Evolutionary conservation across 92 coral and sea anemone species (phyloP).

Genomic region (Epizoanthus illoricatus): DNA sequence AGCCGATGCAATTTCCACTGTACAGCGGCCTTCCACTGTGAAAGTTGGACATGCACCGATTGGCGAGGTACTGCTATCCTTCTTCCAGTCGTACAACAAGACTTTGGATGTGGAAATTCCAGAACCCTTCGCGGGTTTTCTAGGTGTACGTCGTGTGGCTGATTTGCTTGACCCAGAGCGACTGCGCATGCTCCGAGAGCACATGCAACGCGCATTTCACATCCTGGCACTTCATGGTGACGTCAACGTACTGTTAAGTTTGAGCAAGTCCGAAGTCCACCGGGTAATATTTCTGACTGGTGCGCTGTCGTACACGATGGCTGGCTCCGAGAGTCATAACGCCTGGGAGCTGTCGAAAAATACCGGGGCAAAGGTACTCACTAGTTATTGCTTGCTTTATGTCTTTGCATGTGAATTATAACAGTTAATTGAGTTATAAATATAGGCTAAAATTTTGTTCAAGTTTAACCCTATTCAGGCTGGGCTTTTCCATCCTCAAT

Average conservation of each 20-base stretch:
- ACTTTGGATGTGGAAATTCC: constrained; percentile 61
- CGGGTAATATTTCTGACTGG: constrained; percentile 74
- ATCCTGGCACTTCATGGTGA: constrained; percentile 83
- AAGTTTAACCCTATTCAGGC: too few relatives aligned
- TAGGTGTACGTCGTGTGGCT: constrained; percentile 62
- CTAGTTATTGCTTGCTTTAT: neutral
- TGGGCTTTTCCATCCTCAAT: too few relatives aligned
- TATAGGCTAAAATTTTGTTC: too few relatives aligned
- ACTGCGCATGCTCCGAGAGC: constrained; percentile 74
- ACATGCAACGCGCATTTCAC: constrained; percentile 96
- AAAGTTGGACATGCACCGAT: constrained; percentile 53
- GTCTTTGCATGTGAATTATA: too few relatives aligned
- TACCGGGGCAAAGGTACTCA: constrained; percentile 78
- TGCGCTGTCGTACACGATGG: constrained; percentile 69
- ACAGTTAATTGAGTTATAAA: too few relatives aligned
- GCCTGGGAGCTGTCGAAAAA: constrained; percentile 71
- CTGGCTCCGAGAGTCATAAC: constrained; percentile 77
- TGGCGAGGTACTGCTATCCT: constrained; percentile 76
- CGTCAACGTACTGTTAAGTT: constrained; percentile 60
- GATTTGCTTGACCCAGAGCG: constrained; percentile 73
- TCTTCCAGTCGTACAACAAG: constrained; percentile 66
- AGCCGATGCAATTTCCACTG: neutral
- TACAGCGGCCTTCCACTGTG: constrained; percentile 10
- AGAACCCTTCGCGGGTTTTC: constrained; percentile 57
- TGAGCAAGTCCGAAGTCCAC: constrained; percentile 78